phyloP scores from a whole-genome alignment of 2,888 invertebrate species.

The Apamea crenata region DNA sequence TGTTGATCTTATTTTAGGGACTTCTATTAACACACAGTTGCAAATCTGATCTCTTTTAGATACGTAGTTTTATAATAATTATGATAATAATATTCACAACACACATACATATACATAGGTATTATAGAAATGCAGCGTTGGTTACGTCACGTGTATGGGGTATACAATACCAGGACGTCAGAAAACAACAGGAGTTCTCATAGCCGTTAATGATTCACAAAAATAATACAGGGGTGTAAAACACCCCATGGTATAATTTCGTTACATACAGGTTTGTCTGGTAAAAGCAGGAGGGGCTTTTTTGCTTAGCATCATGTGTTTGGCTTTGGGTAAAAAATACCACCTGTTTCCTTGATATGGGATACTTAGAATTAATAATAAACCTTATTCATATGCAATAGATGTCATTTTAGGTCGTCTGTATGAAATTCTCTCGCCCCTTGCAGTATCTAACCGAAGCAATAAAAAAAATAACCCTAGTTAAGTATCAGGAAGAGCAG shows the following conservation, averaged over 20 bases:
- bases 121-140: background rate
- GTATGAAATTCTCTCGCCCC: background rate
- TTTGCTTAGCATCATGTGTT: background rate
- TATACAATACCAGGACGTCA: background rate
- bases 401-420: background rate
- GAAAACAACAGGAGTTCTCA: background rate
- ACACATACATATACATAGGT: no score
- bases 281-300: no score
- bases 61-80: no score
- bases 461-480: background rate
- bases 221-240: background rate
- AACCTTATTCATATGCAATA: no score
- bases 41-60: no score
- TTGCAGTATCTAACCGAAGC: background rate
- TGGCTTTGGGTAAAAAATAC: background rate
- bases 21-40: no score
- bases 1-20: no score
- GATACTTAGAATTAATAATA: no score
- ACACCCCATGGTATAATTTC: background rate
- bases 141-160: conserved; percentile 9
- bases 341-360: no score
- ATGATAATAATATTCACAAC: background rate
- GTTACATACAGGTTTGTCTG: no score
- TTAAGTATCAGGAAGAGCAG: background rate
- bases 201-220: background rate